Evolutionary conservation across 1,140 invertebrate genomes (phyloP).

Genomic region (Manduca sexta): DNA sequence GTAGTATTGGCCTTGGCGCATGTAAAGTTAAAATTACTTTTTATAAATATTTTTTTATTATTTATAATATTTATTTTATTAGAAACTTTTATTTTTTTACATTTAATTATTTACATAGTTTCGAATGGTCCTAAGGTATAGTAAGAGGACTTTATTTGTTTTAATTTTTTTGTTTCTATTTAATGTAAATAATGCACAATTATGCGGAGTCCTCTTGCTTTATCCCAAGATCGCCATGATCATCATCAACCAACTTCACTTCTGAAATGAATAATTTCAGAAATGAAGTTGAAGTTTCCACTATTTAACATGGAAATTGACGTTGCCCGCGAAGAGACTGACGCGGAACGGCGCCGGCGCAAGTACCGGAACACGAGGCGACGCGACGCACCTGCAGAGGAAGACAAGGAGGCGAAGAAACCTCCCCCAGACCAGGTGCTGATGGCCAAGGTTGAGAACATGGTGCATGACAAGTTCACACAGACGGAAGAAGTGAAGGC

Average conservation of each 20-base stretch:
- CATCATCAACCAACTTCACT: slow-evolving; percentile 32
- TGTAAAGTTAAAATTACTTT: no score
- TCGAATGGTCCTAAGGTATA: no score
- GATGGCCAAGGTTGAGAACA: slow-evolving; percentile 97
- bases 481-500: slow-evolving; percentile 98
- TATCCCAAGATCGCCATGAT: no score
- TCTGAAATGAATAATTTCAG: slow-evolving; percentile 68
- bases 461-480: slow-evolving; percentile 91
- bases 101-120: no score
- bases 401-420: slow-evolving; percentile 44
- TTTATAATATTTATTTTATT: no score
- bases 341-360: slow-evolving; percentile 71
- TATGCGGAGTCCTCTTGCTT: no score
- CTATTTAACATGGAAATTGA: slow-evolving; percentile 80
- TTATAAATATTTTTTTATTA: no score
- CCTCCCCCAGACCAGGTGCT: slow-evolving; percentile 75
- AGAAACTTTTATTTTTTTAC: no score
- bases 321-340: slow-evolving; percentile 75
- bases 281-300: slow-evolving; percentile 74
- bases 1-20: no score
- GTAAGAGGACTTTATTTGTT: no score
- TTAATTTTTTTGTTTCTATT: no score
- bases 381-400: slow-evolving; percentile 9
- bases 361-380: slow-evolving; percentile 66
- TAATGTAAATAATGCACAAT: no score